Evolutionary conservation across 2,113 vertebrate species (phyloP).

Genomic region (Mellivora capensis): DNA sequence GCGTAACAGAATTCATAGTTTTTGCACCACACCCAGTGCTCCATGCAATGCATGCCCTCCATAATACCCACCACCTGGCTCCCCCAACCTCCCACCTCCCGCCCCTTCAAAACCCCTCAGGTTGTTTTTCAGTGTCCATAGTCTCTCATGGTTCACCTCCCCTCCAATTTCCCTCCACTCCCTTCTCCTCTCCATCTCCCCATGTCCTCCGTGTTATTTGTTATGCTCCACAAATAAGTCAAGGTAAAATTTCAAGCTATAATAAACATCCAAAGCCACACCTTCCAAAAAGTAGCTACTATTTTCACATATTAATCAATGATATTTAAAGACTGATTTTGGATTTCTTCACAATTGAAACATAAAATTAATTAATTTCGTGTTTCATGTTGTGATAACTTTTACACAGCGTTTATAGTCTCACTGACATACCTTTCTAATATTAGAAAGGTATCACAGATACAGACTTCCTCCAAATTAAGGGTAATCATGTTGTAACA

Average conservation of each 20-base stretch:
- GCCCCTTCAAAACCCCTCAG: too few relatives aligned
- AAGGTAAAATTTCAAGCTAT: background rate
- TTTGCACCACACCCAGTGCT: too few relatives aligned
- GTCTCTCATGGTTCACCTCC: too few relatives aligned
- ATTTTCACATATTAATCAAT: background rate
- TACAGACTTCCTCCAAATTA: background rate
- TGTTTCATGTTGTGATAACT: background rate
- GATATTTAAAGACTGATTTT: background rate
- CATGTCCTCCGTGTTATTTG: too few relatives aligned
- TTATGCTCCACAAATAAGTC: too few relatives aligned
- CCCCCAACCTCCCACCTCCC: too few relatives aligned
- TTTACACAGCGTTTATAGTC: background rate
- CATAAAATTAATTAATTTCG: background rate
- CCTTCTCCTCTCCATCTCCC: too few relatives aligned
- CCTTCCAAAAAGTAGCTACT: background rate
- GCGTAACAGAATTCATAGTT: too few relatives aligned
- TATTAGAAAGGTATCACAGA: background rate
- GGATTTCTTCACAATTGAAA: background rate
- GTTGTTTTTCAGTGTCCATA: too few relatives aligned
- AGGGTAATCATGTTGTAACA: background rate
- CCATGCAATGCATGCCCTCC: too few relatives aligned
- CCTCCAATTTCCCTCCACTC: too few relatives aligned
- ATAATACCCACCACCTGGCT: too few relatives aligned
- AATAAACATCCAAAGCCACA: background rate
- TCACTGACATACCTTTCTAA: background rate